phyloP scores from a whole-genome alignment of 2,113 vertebrate species.

The Chinchilla lanigera region DNA sequence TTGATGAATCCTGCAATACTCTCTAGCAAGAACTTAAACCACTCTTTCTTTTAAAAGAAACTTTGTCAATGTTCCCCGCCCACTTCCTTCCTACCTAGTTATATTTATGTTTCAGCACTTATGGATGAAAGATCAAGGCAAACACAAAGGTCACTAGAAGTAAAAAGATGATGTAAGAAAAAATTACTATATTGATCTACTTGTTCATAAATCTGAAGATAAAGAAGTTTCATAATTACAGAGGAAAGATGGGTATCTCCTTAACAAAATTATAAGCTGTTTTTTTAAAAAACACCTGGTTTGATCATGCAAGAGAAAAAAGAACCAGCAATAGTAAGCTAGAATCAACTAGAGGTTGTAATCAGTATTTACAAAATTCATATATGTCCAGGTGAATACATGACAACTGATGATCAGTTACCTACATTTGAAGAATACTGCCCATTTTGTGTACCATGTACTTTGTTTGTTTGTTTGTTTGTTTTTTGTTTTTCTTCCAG shows the following conservation, averaged over 20 bases:
- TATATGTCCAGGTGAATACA: neutral
- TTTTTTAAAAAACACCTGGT: neutral
- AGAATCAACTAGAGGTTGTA: neutral
- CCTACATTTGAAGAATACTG: neutral
- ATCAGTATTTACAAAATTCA: neutral
- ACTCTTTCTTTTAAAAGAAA: conserved; percentile 20
- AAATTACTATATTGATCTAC: neutral
- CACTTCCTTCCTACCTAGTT: neutral
- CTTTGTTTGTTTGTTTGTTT: no score
- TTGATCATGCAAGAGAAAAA: neutral
- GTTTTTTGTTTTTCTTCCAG: no score
- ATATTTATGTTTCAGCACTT: neutral
- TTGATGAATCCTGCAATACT: neutral
- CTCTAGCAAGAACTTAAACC: conserved; percentile 14
- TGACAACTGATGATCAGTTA: neutral
- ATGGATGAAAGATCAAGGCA: neutral
- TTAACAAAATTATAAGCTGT: conserved; percentile 6
- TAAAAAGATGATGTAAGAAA: conserved; percentile 23
- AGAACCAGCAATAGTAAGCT: neutral
- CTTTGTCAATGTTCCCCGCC: neutral
- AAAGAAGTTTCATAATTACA: neutral
- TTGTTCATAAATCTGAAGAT: neutral
- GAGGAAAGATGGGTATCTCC: neutral
- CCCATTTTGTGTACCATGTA: neutral
- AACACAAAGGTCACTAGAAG: neutral